Base-by-base conservation (phyloP, 2,797 vertebrate genomes). In the Neosilurus hyrtlii region DNA sequence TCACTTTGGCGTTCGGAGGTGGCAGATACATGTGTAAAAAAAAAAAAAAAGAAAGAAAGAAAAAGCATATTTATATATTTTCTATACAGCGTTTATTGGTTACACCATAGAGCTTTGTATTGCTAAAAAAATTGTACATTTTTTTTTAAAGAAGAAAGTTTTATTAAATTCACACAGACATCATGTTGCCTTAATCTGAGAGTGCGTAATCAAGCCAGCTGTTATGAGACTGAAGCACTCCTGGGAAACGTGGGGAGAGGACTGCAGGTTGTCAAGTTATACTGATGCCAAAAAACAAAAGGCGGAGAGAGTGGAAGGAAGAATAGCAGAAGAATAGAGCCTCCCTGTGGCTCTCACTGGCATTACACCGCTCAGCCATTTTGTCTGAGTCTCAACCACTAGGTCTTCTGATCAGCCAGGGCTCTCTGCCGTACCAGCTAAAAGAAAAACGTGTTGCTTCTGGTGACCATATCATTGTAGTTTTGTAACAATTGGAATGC, bases 21-120 rank as follows among this genome's bases (percentile, higher is more conserved):
- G 91, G 93, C 91, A 92, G 90, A 94, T 94, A 93, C 94, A 96
- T 98, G 96, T 95, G 93, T 80, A 89, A 91, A 94, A 96, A 93
- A 96, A 83, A 56, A 80, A 79, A 73, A 89, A 91, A 94, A 96
- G 92, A 2, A 43, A 11, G 15, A 43, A 80, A 94, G 94, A 93
- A 87, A 89, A 96, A 93, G 66, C 92, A 93, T 98, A 99, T 99
- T 98, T 99, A 98, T 98, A 99, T 99, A 98, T 99, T 99, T 99
- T 99, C 96, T 96, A 97, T 94, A 96, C 94, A 95, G 95, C 95
- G 92, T 91, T 95, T 96, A 95, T 95, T 95, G 96, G 95, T 93
- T 94, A 96, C 94, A 94, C 94, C 96, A 96, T 95, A 95, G 96
- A 95, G 92, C 93, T 97, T 97, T 98, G 95, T 98, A 97, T 93